These are phyloP conservation scores for Columba janthina DNA, from an alignment of 2,113 vertebrate genomes.

Conservation along the genomic window DNA sequence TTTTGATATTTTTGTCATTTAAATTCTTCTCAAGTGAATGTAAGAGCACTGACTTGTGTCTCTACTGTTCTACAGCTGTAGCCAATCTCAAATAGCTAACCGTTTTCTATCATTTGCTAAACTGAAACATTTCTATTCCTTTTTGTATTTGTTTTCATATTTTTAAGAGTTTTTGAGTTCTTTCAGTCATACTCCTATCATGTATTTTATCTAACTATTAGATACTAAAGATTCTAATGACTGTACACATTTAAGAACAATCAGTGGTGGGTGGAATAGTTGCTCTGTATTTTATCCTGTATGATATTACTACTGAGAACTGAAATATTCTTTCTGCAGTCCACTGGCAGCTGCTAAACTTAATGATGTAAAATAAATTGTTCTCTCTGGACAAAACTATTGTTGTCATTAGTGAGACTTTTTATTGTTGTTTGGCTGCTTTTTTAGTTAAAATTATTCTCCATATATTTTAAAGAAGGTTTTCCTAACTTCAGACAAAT, in stretches of 20 bases:
- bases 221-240: not conserved
- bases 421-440: not conserved
- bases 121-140: not conserved
- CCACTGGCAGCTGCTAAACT: not conserved
- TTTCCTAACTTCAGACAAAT: not conserved
- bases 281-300: not conserved
- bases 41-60: not conserved
- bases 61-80: not conserved
- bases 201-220: not conserved
- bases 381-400: not conserved
- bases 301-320: not conserved
- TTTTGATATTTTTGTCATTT: not conserved
- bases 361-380: not conserved
- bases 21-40: not conserved
- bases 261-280: not conserved
- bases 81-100: not conserved
- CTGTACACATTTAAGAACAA: not conserved
- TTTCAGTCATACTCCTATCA: not conserved
- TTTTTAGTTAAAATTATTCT: not conserved
- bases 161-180: not conserved
- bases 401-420: accelerated
- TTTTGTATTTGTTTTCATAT: not conserved
- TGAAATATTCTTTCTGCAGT: not conserved
- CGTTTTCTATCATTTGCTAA: not conserved
- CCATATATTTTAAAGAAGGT: not conserved